Evolutionary conservation across 2,113 vertebrate genomes (phyloP).

Genomic region (Phylloscopus trochiloides): DNA sequence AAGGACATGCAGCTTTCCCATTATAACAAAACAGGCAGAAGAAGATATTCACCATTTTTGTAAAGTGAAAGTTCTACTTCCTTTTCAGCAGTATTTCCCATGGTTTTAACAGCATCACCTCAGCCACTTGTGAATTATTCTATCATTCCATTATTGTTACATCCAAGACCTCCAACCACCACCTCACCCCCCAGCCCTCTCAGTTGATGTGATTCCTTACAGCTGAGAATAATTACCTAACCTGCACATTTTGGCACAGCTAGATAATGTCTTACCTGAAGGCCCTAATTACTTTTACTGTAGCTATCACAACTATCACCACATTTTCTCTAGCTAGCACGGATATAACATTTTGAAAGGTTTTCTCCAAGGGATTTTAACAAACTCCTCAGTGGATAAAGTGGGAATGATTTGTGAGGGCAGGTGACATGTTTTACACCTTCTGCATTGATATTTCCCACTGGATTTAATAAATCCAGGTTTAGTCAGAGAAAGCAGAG

Average conservation of each 20-base stretch:
- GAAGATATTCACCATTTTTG: fast-evolving
- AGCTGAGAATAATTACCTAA: not conserved
- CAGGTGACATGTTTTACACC: not conserved
- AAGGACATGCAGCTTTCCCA: not conserved
- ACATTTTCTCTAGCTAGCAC: not conserved
- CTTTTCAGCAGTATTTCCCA: not conserved
- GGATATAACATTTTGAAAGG: not conserved
- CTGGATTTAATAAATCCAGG: not conserved
- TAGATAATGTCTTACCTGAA: not conserved
- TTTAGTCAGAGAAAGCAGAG: not conserved
- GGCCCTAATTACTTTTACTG: not conserved
- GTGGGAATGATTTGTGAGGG: not conserved
- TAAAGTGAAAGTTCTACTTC: fast-evolving
- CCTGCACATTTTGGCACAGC: not conserved
- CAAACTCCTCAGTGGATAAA: not conserved
- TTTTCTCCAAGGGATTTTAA: not conserved
- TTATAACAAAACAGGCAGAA: not conserved
- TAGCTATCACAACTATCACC: not conserved
- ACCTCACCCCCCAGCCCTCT: too few relatives aligned
- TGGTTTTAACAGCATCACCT: not conserved
- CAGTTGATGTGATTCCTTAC: not conserved
- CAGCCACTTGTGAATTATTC: fast-evolving
- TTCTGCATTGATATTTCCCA: not conserved
- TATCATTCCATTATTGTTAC: fast-evolving
- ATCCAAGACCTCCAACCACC: not conserved